These are phyloP conservation scores for Icerya purchasi DNA, from an alignment of 2,888 invertebrate genomes.

Conservation along the genomic window DNA sequence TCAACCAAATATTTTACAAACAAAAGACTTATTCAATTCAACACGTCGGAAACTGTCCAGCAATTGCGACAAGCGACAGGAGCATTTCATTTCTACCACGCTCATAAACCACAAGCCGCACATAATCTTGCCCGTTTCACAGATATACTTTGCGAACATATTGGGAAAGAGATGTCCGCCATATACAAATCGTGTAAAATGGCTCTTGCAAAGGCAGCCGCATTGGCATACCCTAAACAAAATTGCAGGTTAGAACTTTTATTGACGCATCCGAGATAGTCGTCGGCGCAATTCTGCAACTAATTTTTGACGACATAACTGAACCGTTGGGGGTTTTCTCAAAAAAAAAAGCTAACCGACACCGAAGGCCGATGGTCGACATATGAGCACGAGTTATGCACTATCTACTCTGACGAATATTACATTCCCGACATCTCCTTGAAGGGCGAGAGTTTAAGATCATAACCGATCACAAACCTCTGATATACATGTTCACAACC, in stretches of 20 bases:
- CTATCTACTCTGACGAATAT: constrained; percentile 12
- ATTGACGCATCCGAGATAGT: constrained; percentile 25
- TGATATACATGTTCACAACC: constrained; percentile 13
- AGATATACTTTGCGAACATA: not conserved
- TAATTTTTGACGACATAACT: constrained; percentile 14
- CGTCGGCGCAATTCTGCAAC: constrained; percentile 25
- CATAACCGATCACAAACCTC: constrained; percentile 15
- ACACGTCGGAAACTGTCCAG: constrained; percentile 12
- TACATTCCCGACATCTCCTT: constrained; percentile 14
- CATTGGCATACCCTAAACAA: constrained; percentile 22
- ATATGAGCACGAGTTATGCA: constrained; percentile 14
- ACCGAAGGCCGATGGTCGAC: constrained; percentile 13
- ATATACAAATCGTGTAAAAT: constrained; percentile 18
- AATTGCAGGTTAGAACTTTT: constrained; percentile 20
- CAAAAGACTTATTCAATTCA: constrained; percentile 20
- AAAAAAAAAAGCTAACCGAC: constrained; percentile 7
- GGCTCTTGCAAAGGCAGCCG: constrained; percentile 20
- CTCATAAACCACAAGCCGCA: no score
- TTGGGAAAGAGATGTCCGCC: constrained; percentile 17
- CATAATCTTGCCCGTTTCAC: constrained; percentile 11
- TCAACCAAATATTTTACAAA: constrained; percentile 21
- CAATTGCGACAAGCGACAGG: constrained; percentile 15
- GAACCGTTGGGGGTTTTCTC: constrained; percentile 16
- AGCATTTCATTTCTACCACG: constrained; percentile 14
- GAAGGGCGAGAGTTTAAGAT: constrained; percentile 14